Evolutionary conservation across 1,140 invertebrate genomes (phyloP).

Genomic region (Druon quercuslanigerum): DNA sequence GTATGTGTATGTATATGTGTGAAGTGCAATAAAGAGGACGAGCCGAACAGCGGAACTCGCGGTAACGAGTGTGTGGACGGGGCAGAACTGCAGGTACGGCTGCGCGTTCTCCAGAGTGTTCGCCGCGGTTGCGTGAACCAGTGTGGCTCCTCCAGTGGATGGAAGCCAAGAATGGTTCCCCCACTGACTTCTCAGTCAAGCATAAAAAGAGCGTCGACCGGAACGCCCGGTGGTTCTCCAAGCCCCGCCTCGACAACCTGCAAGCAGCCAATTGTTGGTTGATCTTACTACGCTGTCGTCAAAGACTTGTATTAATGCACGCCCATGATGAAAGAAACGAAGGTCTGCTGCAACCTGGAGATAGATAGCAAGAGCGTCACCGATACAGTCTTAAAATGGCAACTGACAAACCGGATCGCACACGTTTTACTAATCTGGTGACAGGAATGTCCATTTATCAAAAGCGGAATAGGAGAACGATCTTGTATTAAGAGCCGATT

Average conservation of each 20-base stretch:
- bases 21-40: constrained; percentile 28
- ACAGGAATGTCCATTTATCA: too few relatives aligned
- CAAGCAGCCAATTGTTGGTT: constrained; percentile 38
- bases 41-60: constrained; percentile 6
- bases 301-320: constrained; percentile 22
- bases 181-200: constrained; percentile 32
- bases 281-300: constrained; percentile 30
- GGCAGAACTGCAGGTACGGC: constrained; percentile 38
- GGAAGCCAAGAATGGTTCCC: constrained; percentile 44
- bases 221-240: constrained; percentile 37
- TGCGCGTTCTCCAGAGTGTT: constrained; percentile 58
- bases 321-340: constrained; percentile 4
- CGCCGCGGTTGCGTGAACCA: constrained; percentile 72
- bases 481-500: too few relatives aligned
- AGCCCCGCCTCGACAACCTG: constrained; percentile 42
- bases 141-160: constrained; percentile 58
- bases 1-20: background rate
- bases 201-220: constrained; percentile 45
- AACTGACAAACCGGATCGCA: background rate
- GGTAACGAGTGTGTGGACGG: constrained; percentile 35
- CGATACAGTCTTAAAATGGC: background rate
- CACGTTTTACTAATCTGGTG: too few relatives aligned
- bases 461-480: too few relatives aligned
- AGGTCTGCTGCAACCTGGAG: background rate
- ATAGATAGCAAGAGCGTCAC: background rate